Conservation (phyloP, 2,797 vertebrate species). For the Sparus aurata region DNA sequence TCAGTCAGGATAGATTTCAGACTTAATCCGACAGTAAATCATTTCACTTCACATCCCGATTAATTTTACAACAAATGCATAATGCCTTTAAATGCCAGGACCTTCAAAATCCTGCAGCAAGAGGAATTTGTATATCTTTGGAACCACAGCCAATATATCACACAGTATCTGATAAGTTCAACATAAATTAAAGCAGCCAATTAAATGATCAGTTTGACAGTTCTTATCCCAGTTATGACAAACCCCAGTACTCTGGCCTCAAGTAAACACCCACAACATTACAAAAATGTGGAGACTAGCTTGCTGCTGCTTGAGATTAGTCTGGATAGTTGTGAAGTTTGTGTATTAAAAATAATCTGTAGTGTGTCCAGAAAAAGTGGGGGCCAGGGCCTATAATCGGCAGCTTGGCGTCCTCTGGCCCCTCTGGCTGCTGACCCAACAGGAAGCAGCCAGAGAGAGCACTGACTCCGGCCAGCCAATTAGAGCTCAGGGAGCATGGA, state of each 20-base stretch:
- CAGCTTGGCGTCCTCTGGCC: constrained; percentile 65
- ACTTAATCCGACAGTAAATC: no score
- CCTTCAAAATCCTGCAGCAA: constrained; percentile 31
- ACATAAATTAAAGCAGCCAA: constrained; percentile 70
- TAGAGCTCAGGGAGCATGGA: constrained; percentile 66
- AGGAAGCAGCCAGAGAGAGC: constrained; percentile 76
- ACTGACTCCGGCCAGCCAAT: constrained; percentile 75
- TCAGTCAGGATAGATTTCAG: no score
- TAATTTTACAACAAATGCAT: constrained; percentile 22
- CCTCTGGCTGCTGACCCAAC: constrained; percentile 76
- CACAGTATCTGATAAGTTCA: constrained; percentile 50
- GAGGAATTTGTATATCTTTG: constrained; percentile 32
- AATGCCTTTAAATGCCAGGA: constrained; percentile 16
- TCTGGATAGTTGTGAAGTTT: constrained; percentile 28
- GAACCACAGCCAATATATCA: constrained; percentile 41
- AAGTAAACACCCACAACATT: constrained; percentile 51
- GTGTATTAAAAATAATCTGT: constrained; percentile 66
- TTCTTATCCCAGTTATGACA: constrained; percentile 75
- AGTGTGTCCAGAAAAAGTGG: constrained; percentile 57
- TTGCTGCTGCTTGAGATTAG: constrained; percentile 31
- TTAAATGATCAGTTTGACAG: constrained; percentile 72
- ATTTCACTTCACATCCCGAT: not conserved
- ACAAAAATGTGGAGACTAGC: constrained; percentile 52
- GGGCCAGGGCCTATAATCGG: constrained; percentile 65
- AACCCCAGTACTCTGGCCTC: constrained; percentile 66